These are phyloP conservation scores for Ecliptopera silaceata DNA, from an alignment of 2,888 invertebrate genomes.

Conservation along the genomic window DNA sequence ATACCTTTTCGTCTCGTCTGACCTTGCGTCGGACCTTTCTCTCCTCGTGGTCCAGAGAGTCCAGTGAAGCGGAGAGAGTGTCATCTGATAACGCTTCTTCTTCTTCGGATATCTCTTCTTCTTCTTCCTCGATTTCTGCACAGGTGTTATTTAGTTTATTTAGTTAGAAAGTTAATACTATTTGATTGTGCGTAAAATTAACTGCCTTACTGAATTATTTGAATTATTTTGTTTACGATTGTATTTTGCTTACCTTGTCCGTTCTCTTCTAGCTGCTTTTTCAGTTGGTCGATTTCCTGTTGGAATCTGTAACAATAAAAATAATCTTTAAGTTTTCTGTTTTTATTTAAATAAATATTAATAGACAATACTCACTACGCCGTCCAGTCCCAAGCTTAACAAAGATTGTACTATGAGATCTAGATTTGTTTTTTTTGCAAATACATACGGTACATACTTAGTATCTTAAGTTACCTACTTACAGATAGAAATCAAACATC, in stretches of 20 bases:
- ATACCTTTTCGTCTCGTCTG: slow-evolving; percentile 78
- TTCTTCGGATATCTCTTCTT: slow-evolving; percentile 65
- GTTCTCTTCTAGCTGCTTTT: slow-evolving; percentile 91
- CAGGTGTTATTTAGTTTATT: no score
- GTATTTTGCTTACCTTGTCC: slow-evolving; percentile 64
- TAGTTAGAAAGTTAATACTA: no score
- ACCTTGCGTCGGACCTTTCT: slow-evolving; percentile 73
- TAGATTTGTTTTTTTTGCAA: no score
- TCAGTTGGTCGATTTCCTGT: slow-evolving; percentile 96
- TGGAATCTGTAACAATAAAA: slow-evolving; percentile 86
- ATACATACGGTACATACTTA: no score
- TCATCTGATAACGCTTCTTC: slow-evolving; percentile 73
- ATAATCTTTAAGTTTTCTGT: background rate
- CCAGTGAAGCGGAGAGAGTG: slow-evolving; percentile 77
- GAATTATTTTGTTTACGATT: no score
- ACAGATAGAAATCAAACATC: no score
- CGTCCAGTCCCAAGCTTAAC: no score
- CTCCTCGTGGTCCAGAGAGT: slow-evolving; percentile 79
- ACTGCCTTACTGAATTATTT: background rate
- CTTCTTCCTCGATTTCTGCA: slow-evolving; percentile 58
- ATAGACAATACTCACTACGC: no score
- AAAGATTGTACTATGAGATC: no score
- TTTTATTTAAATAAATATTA: no score
- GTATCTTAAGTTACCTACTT: no score
- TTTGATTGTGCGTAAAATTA: no score